Evolutionary conservation across 2,797 vertebrate species (phyloP).

Genomic region (Tapera naevia): DNA sequence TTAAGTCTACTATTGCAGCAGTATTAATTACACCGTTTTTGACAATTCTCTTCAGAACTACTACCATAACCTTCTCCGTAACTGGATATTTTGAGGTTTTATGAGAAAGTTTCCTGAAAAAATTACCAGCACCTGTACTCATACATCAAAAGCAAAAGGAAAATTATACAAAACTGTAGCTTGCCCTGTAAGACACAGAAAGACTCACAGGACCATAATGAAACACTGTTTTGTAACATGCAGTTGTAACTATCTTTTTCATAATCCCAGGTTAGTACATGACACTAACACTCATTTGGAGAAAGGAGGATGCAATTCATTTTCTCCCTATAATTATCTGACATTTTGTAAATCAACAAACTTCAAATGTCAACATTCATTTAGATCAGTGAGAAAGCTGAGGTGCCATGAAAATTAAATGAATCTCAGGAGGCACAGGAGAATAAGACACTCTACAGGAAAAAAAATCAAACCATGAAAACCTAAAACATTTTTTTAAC

Average conservation of each 20-base stretch:
- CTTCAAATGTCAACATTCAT: conserved; percentile 65
- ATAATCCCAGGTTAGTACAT: not conserved
- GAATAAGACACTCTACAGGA: not conserved
- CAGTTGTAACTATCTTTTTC: not conserved
- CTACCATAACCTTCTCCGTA: not conserved
- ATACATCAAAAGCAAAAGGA: not conserved
- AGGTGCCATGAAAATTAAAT: conserved; percentile 40
- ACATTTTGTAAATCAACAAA: conserved; percentile 62
- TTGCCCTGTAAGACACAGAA: not conserved
- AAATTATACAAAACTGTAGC: not conserved
- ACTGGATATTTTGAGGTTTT: not conserved
- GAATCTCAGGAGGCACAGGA: conserved; percentile 37
- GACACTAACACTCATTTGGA: not conserved
- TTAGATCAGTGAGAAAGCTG: conserved; percentile 51
- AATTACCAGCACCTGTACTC: not conserved
- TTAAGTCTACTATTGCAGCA: not conserved
- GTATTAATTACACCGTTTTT: not conserved
- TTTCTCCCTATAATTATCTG: conserved; percentile 48
- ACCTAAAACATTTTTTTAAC: not conserved
- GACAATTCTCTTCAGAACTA: not conserved
- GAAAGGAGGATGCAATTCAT: conserved; percentile 20
- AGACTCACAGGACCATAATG: not conserved
- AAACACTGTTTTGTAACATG: not conserved
- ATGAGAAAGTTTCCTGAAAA: not conserved
- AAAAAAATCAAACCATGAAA: not conserved